Evolutionary conservation across 2,888 invertebrate species (phyloP), one percentile per base, ranked within the genome.

Genomic region (Anticlea derivata): DNA sequence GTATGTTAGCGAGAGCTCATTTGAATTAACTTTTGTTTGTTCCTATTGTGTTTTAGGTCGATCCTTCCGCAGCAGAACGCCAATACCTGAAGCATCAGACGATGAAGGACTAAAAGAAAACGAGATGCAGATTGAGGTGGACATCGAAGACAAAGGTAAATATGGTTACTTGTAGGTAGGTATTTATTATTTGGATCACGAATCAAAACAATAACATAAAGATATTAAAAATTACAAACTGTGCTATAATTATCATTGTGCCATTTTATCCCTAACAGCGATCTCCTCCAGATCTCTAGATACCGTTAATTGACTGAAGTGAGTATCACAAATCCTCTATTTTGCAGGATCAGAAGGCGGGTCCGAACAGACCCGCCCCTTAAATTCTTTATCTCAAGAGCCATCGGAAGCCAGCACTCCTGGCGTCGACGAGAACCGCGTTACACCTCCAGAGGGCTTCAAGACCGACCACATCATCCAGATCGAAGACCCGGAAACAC

Each of bases 51-150:
- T 24, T 29, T 12, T 64, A 86, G 87, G 68, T 54, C 78, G 75
- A 50, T 73, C 86, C 22, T 88, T 92, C 80, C 83, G 91, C n/a
- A 75, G 89, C 31, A 86, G 92, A 49, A 92, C 93, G 3, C 93
- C 93, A 0, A 93, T 93, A 10, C 92, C 90, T 10, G 93, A 93
- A 68, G 90, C 83, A 17, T 84, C 92, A 0, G 86, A 88, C 26
- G 93, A 92, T 46, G 91, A 92, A 58, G 75, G 65, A 17, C 55
- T 77, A 11, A 69, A 83, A 75, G 66, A 80, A 8, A 79, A 80
- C 39, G 83, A 88, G 70, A 76, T 86, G 29, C 74, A 80, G 79
- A 82, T 86, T 1, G 83, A 83, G 71, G 89, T 82, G 5, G 85
- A 91, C 27, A 80, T 90, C 33, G 90, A 91, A 75, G 80, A 80